Evolutionary conservation across 1,140 invertebrate species (phyloP), one percentile per base, ranked within the genome.

Genomic region (Belonocnema kinseyi): DNA sequence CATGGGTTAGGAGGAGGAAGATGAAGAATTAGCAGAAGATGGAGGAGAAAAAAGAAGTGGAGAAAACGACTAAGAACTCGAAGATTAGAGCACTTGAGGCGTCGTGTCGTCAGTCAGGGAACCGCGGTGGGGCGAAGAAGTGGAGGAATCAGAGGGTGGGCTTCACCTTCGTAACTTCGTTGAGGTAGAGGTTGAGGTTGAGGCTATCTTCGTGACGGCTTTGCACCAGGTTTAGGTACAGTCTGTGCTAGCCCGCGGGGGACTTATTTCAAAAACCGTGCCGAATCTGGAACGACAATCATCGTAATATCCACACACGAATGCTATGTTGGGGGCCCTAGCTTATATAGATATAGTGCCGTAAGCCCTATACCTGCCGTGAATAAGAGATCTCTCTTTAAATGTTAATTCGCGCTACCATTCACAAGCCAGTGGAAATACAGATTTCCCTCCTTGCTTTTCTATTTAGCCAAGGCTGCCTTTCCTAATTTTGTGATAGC

Each of bases 201-300:
- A n/a, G n/a, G n/a, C n/a, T n/a, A n/a, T n/a, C 50, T 80, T 85
- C 85, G 83, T 82, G 85, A 79, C 85, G 26, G 26, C 26, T 33
- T 88, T 88, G 86, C 86, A 85, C 81, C 80, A 80, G 17, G 33
- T 52, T 46, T 56, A 70, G 40, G 73, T 80, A 73, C 70, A 51
- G 33, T 80, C 79, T 83, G 82, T 87, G 82, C 86, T 82, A 84
- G 85, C 74, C 80, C 80, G 84, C 83, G 80, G 85, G 84, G 84
- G 83, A 85, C 83, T 88, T 87, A 88, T 88, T 88, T 87, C 83
- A 84, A 85, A n/a, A 85, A 88, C 87, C 87, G 85, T 86, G 78
- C 79, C 87, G 81, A 89, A 90, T 89, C 85, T 85, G 88, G 82
- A 85, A 90, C 86, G 88, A 88, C 88, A 87, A 90, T 89, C 83